Percentiles rank a stretch among this genome's conserved stretches.
Conservation (phyloP, 2,113 vertebrate genomes). For the Camelus bactrianus region DNA sequence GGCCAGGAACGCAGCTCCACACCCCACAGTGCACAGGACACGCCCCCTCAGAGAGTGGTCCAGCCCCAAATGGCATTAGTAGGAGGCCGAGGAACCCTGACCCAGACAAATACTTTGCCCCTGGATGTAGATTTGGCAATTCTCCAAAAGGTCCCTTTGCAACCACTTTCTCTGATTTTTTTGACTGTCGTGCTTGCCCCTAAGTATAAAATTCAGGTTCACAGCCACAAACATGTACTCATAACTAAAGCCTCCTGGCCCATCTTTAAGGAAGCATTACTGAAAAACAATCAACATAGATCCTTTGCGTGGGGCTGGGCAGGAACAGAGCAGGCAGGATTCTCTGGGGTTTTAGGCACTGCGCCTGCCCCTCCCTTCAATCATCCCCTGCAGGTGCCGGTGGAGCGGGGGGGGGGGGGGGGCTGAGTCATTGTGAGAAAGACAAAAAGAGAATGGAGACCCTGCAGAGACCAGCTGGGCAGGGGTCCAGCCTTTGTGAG, state of each 20-base stretch:
- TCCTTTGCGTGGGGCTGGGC: background rate
- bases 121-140: rapidly evolving
- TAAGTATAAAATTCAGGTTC: no score
- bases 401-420: background rate
- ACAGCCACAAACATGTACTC: background rate
- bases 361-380: no score
- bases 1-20: rapidly evolving
- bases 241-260: rapidly evolving
- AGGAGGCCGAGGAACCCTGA: rapidly evolving
- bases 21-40: rapidly evolving
- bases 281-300: rapidly evolving
- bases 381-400: no score
- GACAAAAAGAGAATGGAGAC: background rate
- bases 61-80: rapidly evolving
- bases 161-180: background rate
- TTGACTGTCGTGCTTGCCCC: rapidly evolving
- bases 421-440: background rate
- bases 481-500: background rate
- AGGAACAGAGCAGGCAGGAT: rapidly evolving
- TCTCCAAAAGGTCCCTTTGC: rapidly evolving
- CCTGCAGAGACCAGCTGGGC: background rate
- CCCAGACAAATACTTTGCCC: rapidly evolving
- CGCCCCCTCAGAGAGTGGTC: rapidly evolving
- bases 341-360: background rate
- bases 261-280: background rate